Evolutionary conservation across 2,113 vertebrate species (phyloP).

Genomic region (Athene noctua): DNA sequence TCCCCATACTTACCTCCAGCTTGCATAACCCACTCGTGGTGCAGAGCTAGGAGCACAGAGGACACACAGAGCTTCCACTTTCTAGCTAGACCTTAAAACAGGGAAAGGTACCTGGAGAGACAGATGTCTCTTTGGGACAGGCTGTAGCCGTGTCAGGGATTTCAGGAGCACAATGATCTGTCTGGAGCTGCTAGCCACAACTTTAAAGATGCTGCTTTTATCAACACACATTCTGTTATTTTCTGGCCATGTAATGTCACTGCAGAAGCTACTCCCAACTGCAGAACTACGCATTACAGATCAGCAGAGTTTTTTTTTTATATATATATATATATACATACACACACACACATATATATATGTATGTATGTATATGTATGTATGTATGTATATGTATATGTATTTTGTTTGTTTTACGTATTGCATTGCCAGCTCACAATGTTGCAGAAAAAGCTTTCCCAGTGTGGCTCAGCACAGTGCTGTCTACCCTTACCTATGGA

Average conservation of each 20-base stretch:
- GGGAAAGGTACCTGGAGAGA: neutral
- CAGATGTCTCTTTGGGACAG: accelerated
- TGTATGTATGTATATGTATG: too few species aligned
- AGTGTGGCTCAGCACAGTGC: neutral
- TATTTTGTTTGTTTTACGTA: neutral
- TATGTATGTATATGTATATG: too few species aligned
- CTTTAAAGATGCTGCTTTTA: neutral
- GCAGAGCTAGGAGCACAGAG: neutral
- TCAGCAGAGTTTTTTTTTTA: neutral
- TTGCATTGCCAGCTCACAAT: neutral
- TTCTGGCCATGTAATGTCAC: neutral
- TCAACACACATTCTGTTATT: neutral
- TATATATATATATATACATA: neutral
- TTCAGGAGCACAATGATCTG: neutral
- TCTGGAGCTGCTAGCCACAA: neutral
- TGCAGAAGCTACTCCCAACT: constrained; percentile 7
- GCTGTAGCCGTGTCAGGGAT: neutral
- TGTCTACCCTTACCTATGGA: neutral
- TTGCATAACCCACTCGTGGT: neutral
- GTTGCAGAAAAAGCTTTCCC: neutral
- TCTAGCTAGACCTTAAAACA: neutral
- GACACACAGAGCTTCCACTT: neutral
- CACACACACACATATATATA: too few species aligned
- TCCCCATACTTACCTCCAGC: neutral
- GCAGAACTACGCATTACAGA: neutral